phyloP scores from a whole-genome alignment of 1,140 invertebrate genomes.

The Drosophila ambigua region DNA sequence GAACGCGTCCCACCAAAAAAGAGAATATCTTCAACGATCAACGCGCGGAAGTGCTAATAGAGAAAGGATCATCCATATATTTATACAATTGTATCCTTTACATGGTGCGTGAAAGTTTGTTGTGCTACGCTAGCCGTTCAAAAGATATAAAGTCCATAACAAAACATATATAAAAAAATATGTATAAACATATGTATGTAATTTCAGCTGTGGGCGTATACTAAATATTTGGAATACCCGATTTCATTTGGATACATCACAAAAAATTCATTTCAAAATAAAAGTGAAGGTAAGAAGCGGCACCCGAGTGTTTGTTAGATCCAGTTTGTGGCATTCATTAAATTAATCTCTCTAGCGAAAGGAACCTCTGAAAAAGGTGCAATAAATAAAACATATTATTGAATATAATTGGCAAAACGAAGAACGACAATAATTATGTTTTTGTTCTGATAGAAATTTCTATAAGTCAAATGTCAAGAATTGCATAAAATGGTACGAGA shows the following conservation, averaged over 20 bases:
- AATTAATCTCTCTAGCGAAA: conserved; percentile 12
- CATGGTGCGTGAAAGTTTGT: not conserved
- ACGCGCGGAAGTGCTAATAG: conserved; percentile 60
- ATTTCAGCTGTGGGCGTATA: conserved; percentile 16
- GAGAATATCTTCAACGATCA: not conserved
- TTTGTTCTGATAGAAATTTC: not conserved
- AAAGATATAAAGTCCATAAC: not conserved
- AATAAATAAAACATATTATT: conserved; percentile 27
- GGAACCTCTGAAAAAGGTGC: not conserved
- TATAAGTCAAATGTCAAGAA: conserved; percentile 31
- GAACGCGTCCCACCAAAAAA: conserved; percentile 25
- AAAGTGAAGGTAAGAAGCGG: conserved; percentile 44
- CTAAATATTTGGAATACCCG: conserved; percentile 18
- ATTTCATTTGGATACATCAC: conserved; percentile 31
- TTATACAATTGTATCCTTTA: conserved; percentile 15
- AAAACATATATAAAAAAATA: not conserved
- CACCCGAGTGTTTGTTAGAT: not conserved
- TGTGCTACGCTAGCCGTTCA: not conserved
- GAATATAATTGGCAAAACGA: not conserved
- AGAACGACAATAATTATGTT: no score
- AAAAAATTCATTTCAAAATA: conserved; percentile 15
- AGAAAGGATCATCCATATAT: not conserved
- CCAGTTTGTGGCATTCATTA: conserved; percentile 30
- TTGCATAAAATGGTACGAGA: conserved; percentile 26
- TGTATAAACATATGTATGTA: not conserved